These are phyloP conservation scores for Romanomermis culicivorax DNA, from an alignment of 2,888 invertebrate genomes.

Conservation along the genomic window DNA sequence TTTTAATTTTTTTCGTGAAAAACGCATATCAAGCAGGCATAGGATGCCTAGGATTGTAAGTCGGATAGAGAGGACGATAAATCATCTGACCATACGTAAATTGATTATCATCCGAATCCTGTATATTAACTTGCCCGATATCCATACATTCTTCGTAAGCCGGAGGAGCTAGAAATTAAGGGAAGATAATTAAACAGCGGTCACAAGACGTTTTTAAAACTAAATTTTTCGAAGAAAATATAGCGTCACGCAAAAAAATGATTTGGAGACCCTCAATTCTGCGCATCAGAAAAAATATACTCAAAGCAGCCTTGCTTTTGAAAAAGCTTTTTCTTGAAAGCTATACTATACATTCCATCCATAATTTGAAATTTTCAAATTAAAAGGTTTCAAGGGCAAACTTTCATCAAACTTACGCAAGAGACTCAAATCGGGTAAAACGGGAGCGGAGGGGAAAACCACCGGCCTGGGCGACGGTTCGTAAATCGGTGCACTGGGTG, in stretches of 20 bases:
- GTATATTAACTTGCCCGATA: constrained; percentile 11
- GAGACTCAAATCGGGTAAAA: not conserved
- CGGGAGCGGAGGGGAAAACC: constrained; percentile 7
- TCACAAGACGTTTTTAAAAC: not conserved
- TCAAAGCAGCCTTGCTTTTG: too few relatives aligned
- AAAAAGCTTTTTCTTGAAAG: too few relatives aligned
- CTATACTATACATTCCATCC: too few relatives aligned
- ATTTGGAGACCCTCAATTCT: too few relatives aligned
- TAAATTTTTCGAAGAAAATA: too few relatives aligned
- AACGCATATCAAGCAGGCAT: too few relatives aligned
- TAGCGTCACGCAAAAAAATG: too few relatives aligned
- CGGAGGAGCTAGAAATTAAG: constrained; percentile 14
- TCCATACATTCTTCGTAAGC: constrained; percentile 15
- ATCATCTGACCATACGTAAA: constrained; percentile 12
- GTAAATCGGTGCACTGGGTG: not conserved
- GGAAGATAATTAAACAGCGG: not conserved
- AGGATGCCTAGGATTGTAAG: constrained; percentile 9
- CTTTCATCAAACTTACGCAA: constrained; percentile 2
- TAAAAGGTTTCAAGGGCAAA: too few relatives aligned
- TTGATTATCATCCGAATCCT: constrained; percentile 13
- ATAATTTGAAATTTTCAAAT: too few relatives aligned
- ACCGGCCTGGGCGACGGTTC: not conserved
- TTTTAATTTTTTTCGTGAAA: too few relatives aligned
- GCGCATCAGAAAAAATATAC: too few relatives aligned
- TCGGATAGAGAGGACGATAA: constrained; percentile 14